A percentile compares a stretch with the other conserved stretches of the same genome.
These are phyloP conservation scores for Elgonia sp. DNA, from an alignment of 2,888 invertebrate genomes.

Conservation along the genomic window DNA sequence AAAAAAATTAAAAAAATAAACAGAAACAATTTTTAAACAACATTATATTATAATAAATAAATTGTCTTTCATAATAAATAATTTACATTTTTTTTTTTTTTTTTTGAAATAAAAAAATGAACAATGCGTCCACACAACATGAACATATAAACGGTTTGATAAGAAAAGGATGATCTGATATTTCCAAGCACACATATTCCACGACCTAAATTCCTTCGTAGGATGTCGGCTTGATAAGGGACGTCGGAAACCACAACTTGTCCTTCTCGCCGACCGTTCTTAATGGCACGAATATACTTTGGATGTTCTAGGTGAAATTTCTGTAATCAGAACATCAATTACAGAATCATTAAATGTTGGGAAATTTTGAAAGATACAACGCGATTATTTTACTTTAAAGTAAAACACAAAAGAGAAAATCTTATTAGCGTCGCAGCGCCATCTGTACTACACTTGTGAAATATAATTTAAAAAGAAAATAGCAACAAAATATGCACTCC, in stretches of 20 bases:
- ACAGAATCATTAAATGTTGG: not conserved
- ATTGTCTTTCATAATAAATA: no score
- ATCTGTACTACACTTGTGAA: no score
- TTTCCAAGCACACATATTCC: slow-evolving; percentile 28
- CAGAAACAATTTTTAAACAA: no score
- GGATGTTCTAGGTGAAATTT: slow-evolving; percentile 4
- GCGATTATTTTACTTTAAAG: no score
- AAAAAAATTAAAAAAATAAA: no score
- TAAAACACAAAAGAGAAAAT: no score
- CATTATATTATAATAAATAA: no score
- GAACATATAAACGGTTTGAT: not conserved
- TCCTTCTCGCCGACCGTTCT: slow-evolving; percentile 4
- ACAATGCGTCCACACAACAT: not conserved
- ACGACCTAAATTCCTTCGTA: slow-evolving; percentile 48
- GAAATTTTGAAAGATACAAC: not conserved
- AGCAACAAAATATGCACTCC: no score
- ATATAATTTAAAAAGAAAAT: no score
- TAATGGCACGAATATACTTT: slow-evolving; percentile 40
- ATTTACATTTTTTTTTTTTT: not conserved
- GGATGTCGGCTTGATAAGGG: slow-evolving; percentile 49
- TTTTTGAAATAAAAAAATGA: not conserved
- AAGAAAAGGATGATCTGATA: slow-evolving; percentile 47
- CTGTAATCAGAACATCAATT: slow-evolving; percentile 20
- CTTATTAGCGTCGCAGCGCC: no score
- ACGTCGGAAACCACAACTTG: slow-evolving; percentile 51